Base-by-base conservation (phyloP, 2,888 invertebrate genomes). In the Ennomos fuscantarius region DNA sequence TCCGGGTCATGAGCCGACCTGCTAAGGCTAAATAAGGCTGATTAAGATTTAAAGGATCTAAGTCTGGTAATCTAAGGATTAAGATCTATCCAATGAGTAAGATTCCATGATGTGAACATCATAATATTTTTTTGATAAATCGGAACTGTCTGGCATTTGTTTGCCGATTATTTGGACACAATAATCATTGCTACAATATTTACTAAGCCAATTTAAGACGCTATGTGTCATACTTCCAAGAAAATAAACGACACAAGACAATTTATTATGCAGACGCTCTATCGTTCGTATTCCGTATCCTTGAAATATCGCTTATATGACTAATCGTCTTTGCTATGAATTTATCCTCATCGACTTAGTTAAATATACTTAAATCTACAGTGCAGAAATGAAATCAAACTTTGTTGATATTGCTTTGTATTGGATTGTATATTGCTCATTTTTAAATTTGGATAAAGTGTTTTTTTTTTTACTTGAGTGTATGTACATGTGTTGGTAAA, bases 271-370 rank as follows among this genome's bases (percentile, higher is more conserved):
- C 72, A 75, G 72, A 72, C 71, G 66, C 68, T 68, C 71, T 63
- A 69, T 68, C 72, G 71, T 73, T 62, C 62, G 63, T 75, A 77
- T 74, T 73, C 62, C 62, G 63, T 75, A 77, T 74, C 85, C 84
- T 84, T 84, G 81, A 77, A 68, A 74, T 72, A 76, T 74, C 34
- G 76, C 66, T 72, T 44, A 24, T 70, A 72, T 83, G 82, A 84
- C 73, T 83, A 83, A 82, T 79, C 69, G 72, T 62, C 53, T 63
- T 60, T 65, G 60, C 69, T 64, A 67, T 62, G 57, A 72, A 67
- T 81, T 81, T 81, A 80, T 84, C 80, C 80, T 81, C 73, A 69
- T 77, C 69, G 70, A 73, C 72, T 62, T 72, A 46, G 31, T 46
- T 33, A 39, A 46, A 34, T 37, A 8, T 11, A 34, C 34, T 48